These are phyloP conservation scores for Mustela nigripes DNA, from an alignment of 2,113 vertebrate species.

Conservation along the genomic window DNA sequence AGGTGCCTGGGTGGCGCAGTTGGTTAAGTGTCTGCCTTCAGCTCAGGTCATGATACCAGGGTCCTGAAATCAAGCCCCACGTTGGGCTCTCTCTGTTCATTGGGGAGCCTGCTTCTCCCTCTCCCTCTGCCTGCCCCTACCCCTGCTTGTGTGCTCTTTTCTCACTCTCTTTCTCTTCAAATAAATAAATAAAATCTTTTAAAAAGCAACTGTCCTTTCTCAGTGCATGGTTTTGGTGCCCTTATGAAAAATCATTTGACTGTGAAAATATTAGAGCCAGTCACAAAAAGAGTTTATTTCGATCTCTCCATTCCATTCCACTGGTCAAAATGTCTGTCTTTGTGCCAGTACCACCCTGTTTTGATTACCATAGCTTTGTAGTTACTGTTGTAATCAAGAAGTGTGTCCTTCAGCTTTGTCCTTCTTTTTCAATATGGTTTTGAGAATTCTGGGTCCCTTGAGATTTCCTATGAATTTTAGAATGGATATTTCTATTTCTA, in stretches of 20 bases:
- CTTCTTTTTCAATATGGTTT: background rate
- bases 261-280: background rate
- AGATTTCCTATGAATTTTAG: background rate
- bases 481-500: background rate
- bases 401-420: background rate
- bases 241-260: constrained; percentile 20
- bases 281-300: constrained; percentile 9
- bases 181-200: background rate
- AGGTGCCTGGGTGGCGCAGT: background rate
- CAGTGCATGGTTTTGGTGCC: background rate
- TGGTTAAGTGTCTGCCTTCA: background rate
- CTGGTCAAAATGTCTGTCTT: background rate
- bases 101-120: background rate
- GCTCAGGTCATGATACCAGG: background rate
- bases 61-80: background rate
- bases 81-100: background rate
- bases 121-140: too few relatives aligned
- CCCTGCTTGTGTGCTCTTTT: background rate
- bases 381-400: background rate
- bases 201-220: background rate
- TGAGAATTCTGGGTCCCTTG: background rate
- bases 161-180: background rate
- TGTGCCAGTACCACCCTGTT: background rate
- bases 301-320: background rate
- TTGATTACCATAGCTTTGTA: background rate